Evolutionary conservation across 2,113 vertebrate species (phyloP).

Genomic region (Rhineura floridana): DNA sequence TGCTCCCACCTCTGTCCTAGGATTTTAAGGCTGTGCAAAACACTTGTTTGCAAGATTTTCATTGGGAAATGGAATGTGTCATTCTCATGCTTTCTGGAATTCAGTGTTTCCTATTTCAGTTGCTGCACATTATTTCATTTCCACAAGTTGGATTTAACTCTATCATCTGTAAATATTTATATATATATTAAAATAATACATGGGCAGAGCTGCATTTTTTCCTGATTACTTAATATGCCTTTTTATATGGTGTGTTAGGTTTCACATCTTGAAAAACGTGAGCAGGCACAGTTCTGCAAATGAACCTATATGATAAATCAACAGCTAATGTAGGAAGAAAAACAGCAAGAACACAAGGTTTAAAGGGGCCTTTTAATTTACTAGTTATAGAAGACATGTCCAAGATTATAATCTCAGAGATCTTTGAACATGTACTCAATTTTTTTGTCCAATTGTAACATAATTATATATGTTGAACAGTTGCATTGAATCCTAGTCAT

Average conservation of each 20-base stretch:
- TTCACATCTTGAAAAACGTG: conserved; percentile 67
- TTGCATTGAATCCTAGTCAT: background rate
- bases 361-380: conserved; percentile 19
- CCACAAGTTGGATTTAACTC: conserved; percentile 75
- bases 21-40: conserved; percentile 46
- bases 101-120: conserved; percentile 63
- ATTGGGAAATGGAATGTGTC: conserved; percentile 58
- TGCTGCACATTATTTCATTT: conserved; percentile 73
- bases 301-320: conserved; percentile 52
- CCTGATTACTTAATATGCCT: conserved; percentile 73
- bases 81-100: conserved; percentile 61
- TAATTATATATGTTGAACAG: background rate
- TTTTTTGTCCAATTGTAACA: background rate
- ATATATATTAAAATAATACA: conserved; percentile 77
- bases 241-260: conserved; percentile 72
- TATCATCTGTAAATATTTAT: conserved; percentile 81
- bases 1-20: background rate
- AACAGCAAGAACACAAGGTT: background rate
- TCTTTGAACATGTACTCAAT: rapidly evolving
- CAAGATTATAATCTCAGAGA: conserved; percentile 7
- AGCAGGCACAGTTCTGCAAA: conserved; percentile 57
- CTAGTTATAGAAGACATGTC: conserved; percentile 19
- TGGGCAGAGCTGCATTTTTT: conserved; percentile 74
- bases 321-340: conserved; percentile 19
- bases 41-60: conserved; percentile 54